Evolutionary conservation across 2,113 vertebrate species (phyloP).

Genomic region (Charadrius vociferus): DNA sequence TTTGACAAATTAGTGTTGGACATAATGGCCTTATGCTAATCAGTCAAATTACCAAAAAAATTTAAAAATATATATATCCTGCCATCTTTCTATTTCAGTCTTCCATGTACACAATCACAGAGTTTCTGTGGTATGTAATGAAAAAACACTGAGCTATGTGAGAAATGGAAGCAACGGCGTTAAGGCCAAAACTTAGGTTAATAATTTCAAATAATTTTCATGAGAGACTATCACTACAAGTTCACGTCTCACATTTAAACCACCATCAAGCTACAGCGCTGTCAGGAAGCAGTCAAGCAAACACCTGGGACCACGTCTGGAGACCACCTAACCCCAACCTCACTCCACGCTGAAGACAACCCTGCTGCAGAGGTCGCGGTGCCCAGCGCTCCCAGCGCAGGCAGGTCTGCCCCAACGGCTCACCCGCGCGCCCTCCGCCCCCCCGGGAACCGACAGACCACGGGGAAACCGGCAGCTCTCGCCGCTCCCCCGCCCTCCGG

Average conservation of each 20-base stretch:
- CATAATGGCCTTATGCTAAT: not conserved
- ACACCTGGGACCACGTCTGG: rapidly evolving
- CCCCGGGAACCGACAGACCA: rapidly evolving
- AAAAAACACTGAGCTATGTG: not conserved
- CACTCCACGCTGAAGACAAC: rapidly evolving
- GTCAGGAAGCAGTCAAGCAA: rapidly evolving
- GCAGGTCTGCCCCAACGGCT: rapidly evolving
- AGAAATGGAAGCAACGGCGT: not conserved
- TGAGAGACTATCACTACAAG: too few species aligned
- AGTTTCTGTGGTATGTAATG: not conserved
- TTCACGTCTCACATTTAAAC: rapidly evolving
- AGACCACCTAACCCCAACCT: rapidly evolving
- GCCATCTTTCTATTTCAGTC: not conserved
- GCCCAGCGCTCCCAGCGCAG: rapidly evolving
- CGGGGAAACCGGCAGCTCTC: rapidly evolving
- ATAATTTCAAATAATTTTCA: not conserved
- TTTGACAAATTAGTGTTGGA: not conserved
- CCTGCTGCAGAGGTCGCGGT: rapidly evolving
- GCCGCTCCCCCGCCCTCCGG: rapidly evolving
- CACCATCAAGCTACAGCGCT: rapidly evolving
- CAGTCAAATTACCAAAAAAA: not conserved
- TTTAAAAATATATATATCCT: not conserved
- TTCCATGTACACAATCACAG: not conserved
- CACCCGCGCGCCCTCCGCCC: rapidly evolving
- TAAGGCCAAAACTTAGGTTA: not conserved